phyloP scores from a whole-genome alignment of 2,888 invertebrate species.

The Hemistola chrysoprasaria region DNA sequence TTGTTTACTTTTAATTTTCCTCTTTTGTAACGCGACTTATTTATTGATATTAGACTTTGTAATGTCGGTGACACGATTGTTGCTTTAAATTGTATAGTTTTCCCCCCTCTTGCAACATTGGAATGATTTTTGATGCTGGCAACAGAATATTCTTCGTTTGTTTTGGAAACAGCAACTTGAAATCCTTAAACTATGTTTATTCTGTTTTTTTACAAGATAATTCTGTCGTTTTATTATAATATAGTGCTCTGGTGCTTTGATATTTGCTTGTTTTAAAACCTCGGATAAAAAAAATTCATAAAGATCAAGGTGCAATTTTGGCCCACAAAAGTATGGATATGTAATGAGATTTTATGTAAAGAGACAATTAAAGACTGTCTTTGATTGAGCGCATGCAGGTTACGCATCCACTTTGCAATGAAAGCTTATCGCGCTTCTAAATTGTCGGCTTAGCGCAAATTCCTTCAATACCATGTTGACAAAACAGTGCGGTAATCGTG shows the following conservation, averaged over 20 bases:
- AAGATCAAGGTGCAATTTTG: too few relatives aligned
- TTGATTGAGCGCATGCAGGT: too few relatives aligned
- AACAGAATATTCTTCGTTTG: constrained; percentile 5
- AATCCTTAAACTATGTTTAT: constrained; percentile 15
- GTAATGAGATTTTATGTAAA: too few relatives aligned
- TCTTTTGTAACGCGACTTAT: constrained; percentile 57
- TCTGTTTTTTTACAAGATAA: constrained; percentile 14
- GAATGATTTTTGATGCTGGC: constrained; percentile 9
- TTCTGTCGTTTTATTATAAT: constrained; percentile 16
- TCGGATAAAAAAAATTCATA: too few relatives aligned
- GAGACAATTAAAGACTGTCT: too few relatives aligned
- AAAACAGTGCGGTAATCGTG: too few relatives aligned
- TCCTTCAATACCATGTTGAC: too few relatives aligned
- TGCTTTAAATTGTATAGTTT: constrained; percentile 11
- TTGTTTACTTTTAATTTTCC: constrained; percentile 29
- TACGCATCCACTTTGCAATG: too few relatives aligned
- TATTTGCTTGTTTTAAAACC: constrained; percentile 17
- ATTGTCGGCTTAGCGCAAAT: too few relatives aligned
- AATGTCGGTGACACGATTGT: constrained; percentile 22
- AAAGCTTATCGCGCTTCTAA: too few relatives aligned
- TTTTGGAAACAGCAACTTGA: constrained; percentile 16
- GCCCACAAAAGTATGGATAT: constrained; percentile 9
- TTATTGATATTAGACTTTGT: constrained; percentile 50
- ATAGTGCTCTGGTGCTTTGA: constrained; percentile 27
- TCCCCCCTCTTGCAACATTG: constrained; percentile 7